Evolutionary conservation across 2,797 vertebrate genomes (phyloP).

Genomic region (Gymnothorax javanicus): DNA sequence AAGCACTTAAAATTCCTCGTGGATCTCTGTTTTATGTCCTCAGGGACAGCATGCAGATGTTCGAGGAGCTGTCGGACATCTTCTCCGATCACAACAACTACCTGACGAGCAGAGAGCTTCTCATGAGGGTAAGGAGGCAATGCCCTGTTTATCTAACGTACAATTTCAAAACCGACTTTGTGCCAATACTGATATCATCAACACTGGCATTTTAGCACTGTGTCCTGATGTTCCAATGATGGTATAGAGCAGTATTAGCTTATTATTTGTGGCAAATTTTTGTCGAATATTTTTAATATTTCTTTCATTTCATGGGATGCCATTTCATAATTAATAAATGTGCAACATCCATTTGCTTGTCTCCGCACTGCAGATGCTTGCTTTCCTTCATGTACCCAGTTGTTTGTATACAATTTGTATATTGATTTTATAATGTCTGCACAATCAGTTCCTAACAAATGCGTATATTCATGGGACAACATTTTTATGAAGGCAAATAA

Average conservation of each 20-base stretch:
- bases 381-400: neutral
- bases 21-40: slow-evolving; percentile 44
- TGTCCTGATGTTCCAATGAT: neutral
- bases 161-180: neutral
- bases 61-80: slow-evolving; percentile 92
- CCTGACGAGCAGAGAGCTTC: slow-evolving; percentile 88
- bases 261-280: neutral
- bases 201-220: neutral
- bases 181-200: neutral
- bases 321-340: neutral
- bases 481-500: no score
- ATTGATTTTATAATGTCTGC: neutral
- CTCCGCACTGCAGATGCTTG: neutral
- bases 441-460: no score
- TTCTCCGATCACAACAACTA: slow-evolving; percentile 96
- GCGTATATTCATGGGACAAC: no score
- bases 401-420: neutral
- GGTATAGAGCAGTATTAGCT: neutral
- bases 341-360: no score
- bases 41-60: slow-evolving; percentile 87
- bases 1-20: neutral
- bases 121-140: slow-evolving; percentile 85
- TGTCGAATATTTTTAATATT: neutral
- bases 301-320: neutral
- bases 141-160: neutral